Conservation (phyloP, 1,140 invertebrate species). For the Thaumatotibia leucotreta region DNA sequence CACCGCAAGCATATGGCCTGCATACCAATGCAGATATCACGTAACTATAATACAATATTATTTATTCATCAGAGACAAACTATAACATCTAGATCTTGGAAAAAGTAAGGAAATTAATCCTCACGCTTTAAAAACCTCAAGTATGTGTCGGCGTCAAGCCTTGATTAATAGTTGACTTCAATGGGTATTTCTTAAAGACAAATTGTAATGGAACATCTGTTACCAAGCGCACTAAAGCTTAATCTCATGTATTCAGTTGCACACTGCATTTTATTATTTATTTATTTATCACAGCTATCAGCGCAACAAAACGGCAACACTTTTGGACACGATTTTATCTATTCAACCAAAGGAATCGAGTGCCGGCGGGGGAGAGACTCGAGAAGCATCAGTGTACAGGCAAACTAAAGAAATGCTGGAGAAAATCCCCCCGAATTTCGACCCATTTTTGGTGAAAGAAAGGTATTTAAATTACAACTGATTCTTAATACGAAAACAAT, state of each 20-base stretch:
- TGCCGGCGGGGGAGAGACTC: constrained; percentile 87
- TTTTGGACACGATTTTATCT: constrained; percentile 94
- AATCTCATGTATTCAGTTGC: no score
- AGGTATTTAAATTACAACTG: constrained; percentile 73
- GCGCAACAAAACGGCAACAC: constrained; percentile 93
- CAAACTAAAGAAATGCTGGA: constrained; percentile 95
- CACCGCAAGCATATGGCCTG: constrained; percentile 96
- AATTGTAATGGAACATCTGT: no score
- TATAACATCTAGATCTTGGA: no score
- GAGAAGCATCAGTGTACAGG: constrained; percentile 93
- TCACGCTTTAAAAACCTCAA: no score
- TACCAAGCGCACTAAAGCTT: no score
- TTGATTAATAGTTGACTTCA: no score
- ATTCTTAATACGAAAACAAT: no score
- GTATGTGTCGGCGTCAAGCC: no score
- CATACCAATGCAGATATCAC: constrained; percentile 98
- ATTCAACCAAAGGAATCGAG: constrained; percentile 98
- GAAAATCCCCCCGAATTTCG: constrained; percentile 93
- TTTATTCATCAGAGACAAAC: no score
- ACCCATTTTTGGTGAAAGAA: constrained; percentile 94
- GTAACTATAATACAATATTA: constrained; percentile 66
- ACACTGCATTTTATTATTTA: no score
- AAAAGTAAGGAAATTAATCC: no score
- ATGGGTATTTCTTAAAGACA: no score
- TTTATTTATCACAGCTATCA: constrained; percentile 82